These are phyloP conservation scores for Belonocnema kinseyi DNA, from an alignment of 1,140 invertebrate species.

Conservation along the genomic window DNA sequence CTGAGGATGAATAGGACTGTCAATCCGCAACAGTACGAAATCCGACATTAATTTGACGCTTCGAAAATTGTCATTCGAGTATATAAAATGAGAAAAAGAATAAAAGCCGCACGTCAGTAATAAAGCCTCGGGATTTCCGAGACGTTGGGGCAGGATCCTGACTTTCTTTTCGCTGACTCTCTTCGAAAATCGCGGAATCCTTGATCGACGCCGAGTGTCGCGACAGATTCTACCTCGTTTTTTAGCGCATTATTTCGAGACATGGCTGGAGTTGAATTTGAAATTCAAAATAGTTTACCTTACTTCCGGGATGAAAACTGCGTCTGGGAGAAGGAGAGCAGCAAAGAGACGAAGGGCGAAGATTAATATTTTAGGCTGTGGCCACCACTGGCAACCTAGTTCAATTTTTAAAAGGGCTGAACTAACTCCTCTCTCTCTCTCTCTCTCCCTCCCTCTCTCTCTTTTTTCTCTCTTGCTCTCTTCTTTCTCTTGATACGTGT, in stretches of 20 bases:
- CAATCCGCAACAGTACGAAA: constrained; percentile 33
- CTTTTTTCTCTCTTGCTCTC: background rate
- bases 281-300: constrained; percentile 68
- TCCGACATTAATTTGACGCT: constrained; percentile 12
- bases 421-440: background rate
- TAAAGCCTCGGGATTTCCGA: background rate
- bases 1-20: constrained; percentile 2
- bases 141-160: constrained; percentile 3
- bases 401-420: constrained; percentile 26
- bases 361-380: constrained; percentile 54
- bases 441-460: background rate
- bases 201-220: constrained; percentile 44
- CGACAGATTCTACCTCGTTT: constrained; percentile 44
- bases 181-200: constrained; percentile 48
- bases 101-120: constrained; percentile 24
- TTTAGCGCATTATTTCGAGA: constrained; percentile 55
- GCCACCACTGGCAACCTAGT: constrained; percentile 24
- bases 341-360: constrained; percentile 41
- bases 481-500: constrained; percentile 21
- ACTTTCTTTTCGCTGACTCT: constrained; percentile 6
- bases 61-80: constrained; percentile 10
- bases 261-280: constrained; percentile 56
- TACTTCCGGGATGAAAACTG: constrained; percentile 42
- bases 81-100: constrained; percentile 15
- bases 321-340: constrained; percentile 42